These are phyloP conservation scores for Myrmecobius fasciatus DNA, from an alignment of 2,113 vertebrate genomes.

Conservation along the genomic window DNA sequence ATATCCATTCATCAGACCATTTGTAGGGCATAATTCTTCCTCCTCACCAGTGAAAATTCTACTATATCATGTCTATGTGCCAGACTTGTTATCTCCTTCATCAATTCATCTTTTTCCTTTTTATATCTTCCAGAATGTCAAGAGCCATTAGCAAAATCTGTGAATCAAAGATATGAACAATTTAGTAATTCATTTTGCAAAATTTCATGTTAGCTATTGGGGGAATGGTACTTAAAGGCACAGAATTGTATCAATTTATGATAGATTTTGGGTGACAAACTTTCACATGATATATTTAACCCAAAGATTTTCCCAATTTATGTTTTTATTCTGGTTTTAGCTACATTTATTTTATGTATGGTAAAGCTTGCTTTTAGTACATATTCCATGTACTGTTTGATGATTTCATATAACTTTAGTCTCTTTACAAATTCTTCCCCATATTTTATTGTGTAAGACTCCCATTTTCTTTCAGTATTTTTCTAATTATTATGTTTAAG, in stretches of 20 bases:
- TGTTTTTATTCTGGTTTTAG: not conserved
- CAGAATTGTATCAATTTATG: not conserved
- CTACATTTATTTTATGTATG: not conserved
- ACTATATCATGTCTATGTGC: too few species aligned
- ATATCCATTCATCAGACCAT: too few species aligned
- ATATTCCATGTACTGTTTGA: not conserved
- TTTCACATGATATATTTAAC: not conserved
- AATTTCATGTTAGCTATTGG: not conserved
- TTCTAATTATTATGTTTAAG: not conserved
- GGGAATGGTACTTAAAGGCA: not conserved
- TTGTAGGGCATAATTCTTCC: too few species aligned
- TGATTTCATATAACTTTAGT: not conserved
- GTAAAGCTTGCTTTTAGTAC: not conserved
- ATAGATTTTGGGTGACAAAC: not conserved
- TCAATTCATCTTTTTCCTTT: too few species aligned
- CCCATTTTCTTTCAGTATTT: not conserved
- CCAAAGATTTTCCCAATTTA: not conserved
- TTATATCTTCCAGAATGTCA: too few species aligned
- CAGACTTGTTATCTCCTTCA: too few species aligned
- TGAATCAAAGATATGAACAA: too few species aligned
- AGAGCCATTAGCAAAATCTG: too few species aligned
- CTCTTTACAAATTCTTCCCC: not conserved
- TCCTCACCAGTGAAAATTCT: too few species aligned
- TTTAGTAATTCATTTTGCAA: too few species aligned
- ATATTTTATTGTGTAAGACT: not conserved